Conservation (phyloP, 2,888 invertebrate genomes). For the Zootermopsis nevadensis region DNA sequence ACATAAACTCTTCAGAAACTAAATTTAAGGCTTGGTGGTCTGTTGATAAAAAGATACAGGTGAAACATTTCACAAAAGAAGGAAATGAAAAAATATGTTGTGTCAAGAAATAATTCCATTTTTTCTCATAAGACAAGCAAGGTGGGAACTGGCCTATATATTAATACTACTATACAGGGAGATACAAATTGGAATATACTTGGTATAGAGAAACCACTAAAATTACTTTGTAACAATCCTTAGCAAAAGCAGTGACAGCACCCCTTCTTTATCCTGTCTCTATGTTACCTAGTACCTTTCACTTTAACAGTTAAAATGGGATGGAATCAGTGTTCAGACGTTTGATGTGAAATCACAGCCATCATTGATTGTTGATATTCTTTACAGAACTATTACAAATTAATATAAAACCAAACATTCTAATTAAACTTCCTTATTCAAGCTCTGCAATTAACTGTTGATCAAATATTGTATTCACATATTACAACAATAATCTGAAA, state of each 20-base stretch:
- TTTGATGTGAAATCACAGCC: slow-evolving; percentile 31
- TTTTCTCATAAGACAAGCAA: no score
- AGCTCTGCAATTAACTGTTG: neutral
- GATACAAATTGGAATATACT: no score
- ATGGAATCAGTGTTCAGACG: neutral
- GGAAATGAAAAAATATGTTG: no score
- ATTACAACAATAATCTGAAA: neutral
- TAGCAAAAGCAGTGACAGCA: neutral
- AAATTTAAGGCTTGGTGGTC: no score
- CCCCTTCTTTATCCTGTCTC: neutral
- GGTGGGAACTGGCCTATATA: no score
- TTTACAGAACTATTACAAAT: neutral
- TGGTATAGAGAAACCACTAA: no score
- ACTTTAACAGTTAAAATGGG: neutral
- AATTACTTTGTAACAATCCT: no score
- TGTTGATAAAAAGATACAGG: no score
- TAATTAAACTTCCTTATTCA: neutral
- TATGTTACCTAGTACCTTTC: neutral
- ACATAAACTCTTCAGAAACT: no score
- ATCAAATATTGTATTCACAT: neutral
- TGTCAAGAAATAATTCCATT: no score
- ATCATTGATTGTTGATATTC: slow-evolving; percentile 30
- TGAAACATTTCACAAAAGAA: no score
- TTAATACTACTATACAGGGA: no score
- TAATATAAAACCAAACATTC: neutral